These are phyloP conservation scores for Meganola albula DNA, from an alignment of 2,888 invertebrate genomes.

Conservation along the genomic window DNA sequence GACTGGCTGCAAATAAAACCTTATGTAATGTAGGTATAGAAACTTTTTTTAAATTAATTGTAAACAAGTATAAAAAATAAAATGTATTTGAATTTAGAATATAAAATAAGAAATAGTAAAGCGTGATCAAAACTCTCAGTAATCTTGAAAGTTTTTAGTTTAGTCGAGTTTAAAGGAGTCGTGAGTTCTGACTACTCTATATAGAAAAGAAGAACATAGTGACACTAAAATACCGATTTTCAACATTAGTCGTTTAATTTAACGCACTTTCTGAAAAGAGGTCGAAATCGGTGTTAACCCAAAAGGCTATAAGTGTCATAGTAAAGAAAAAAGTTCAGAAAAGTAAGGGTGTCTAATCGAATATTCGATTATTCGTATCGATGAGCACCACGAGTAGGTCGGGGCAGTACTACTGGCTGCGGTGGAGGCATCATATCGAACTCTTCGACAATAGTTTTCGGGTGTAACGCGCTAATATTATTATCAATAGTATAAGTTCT, in stretches of 20 bases:
- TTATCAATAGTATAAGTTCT: constrained; percentile 74
- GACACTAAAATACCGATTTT: no score
- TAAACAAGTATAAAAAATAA: no score
- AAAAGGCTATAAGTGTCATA: no score
- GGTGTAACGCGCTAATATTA: constrained; percentile 75
- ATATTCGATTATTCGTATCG: constrained; percentile 16
- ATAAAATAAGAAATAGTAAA: no score
- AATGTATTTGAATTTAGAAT: no score
- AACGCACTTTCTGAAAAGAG: no score
- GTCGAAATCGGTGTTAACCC: no score
- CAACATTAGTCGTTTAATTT: no score
- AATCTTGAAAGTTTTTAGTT: neutral
- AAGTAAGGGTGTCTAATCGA: constrained; percentile 23
- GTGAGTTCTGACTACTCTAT: constrained; percentile 49
- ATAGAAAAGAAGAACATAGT: constrained; percentile 48
- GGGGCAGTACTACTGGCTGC: constrained; percentile 35
- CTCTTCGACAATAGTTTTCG: constrained; percentile 78
- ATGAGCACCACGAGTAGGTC: constrained; percentile 32
- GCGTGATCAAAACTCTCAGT: no score
- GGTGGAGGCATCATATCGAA: constrained; percentile 61
- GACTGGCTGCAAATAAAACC: no score
- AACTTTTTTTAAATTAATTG: no score
- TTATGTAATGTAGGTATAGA: no score
- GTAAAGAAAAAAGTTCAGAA: constrained; percentile 10
- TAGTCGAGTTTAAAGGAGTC: constrained; percentile 13